Percentiles rank a stretch among this genome's conserved stretches.
Conservation (phyloP, 2,888 invertebrate genomes). For the Nomada ferruginata region DNA sequence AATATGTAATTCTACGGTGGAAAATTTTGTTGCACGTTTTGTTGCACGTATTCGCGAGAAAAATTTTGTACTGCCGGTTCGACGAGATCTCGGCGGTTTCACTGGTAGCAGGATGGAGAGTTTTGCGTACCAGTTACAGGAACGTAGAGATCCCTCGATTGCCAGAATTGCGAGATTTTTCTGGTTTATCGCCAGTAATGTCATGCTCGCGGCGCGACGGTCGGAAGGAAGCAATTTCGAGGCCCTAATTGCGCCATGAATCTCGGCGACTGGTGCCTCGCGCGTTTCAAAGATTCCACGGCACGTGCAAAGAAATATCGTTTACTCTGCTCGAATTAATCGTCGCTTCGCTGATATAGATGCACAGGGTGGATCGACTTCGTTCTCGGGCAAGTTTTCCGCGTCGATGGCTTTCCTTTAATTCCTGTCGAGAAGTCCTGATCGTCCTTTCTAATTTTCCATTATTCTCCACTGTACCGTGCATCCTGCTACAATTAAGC, state of each 20-base stretch:
- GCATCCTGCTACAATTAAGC: not conserved
- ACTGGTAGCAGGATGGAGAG: too few relatives aligned
- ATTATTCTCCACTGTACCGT: not conserved
- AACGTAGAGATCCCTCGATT: not conserved
- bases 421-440: not conserved
- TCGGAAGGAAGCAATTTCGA: slow-evolving; percentile 40
- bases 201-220: slow-evolving; percentile 14
- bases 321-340: slow-evolving; percentile 43
- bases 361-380: not conserved
- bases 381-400: not conserved
- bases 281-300: slow-evolving; percentile 24
- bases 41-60: not conserved
- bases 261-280: slow-evolving; percentile 17
- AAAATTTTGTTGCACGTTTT: not conserved
- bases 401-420: not conserved
- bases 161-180: slow-evolving; percentile 36
- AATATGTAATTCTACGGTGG: not conserved
- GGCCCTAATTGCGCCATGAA: slow-evolving; percentile 59
- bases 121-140: not conserved
- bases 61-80: not conserved
- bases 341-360: slow-evolving; percentile 18
- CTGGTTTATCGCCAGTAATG: slow-evolving; percentile 39
- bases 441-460: not conserved
- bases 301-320: slow-evolving; percentile 51
- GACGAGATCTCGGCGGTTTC: too few relatives aligned